Evolutionary conservation across 1,140 invertebrate species (phyloP).

Genomic region (Antheraea pernyi): DNA sequence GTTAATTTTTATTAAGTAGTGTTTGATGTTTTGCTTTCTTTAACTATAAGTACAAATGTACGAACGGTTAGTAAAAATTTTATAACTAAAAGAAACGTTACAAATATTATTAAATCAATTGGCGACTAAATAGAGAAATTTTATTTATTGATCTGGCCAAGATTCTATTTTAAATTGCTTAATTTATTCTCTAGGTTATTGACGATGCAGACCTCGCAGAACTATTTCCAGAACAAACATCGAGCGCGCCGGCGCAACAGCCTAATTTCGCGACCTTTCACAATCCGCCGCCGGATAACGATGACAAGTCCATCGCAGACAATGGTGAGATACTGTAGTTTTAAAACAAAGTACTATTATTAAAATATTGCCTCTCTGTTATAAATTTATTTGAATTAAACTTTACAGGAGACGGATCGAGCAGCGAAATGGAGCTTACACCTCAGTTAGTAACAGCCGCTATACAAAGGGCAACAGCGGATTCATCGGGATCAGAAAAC

Average conservation of each 20-base stretch:
- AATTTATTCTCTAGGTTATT: slow-evolving; percentile 55
- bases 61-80: too few relatives aligned
- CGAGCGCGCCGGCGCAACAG: slow-evolving; percentile 71
- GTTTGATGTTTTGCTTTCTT: too few relatives aligned
- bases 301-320: slow-evolving; percentile 70
- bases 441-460: slow-evolving; percentile 84
- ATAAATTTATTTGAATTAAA: slow-evolving; percentile 24
- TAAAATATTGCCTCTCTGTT: neutral
- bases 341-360: neutral
- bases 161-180: neutral
- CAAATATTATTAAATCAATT: neutral
- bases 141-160: neutral
- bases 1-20: too few relatives aligned
- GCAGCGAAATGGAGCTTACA: slow-evolving; percentile 85
- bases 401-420: slow-evolving; percentile 79
- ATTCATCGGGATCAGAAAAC: slow-evolving; percentile 82
- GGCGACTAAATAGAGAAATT: neutral
- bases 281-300: slow-evolving; percentile 52
- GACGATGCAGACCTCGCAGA: slow-evolving; percentile 76
- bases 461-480: slow-evolving; percentile 83
- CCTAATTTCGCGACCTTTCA: slow-evolving; percentile 63
- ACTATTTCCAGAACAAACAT: slow-evolving; percentile 75
- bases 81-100: neutral
- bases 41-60: too few relatives aligned
- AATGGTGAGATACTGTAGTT: slow-evolving; percentile 50